Conservation (phyloP, 2,888 invertebrate species). For the Abrostola triplasia region DNA sequence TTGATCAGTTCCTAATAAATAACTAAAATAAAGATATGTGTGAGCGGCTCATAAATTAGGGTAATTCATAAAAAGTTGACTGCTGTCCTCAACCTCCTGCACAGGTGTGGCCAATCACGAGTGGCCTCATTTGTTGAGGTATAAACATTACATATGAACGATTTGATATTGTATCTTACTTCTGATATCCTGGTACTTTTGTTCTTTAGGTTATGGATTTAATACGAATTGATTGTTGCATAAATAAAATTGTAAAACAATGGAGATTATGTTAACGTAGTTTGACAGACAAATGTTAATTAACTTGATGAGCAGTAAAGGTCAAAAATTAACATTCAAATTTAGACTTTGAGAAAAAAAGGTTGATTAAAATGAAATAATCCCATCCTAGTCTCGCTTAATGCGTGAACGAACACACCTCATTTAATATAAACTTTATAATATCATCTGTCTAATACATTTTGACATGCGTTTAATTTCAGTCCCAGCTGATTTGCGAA, state of each 20-base stretch:
- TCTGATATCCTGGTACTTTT: constrained; percentile 24
- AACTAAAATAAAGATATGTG: constrained; percentile 54
- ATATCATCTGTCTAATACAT: constrained; percentile 61
- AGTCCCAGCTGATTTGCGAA: constrained; percentile 64
- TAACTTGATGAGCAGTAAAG: too few relatives aligned
- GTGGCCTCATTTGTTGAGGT: constrained; percentile 57
- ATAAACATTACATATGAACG: constrained; percentile 43
- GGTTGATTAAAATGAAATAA: too few relatives aligned
- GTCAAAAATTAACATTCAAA: too few relatives aligned
- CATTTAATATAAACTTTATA: constrained; percentile 47
- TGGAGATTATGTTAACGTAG: too few relatives aligned
- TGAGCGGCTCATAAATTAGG: constrained; percentile 59
- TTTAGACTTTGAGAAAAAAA: too few relatives aligned
- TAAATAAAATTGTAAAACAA: too few relatives aligned
- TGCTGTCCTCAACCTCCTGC: constrained; percentile 61
- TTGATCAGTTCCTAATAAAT: constrained; percentile 47
- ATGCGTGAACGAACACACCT: constrained; percentile 8
- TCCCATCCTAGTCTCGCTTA: neutral
- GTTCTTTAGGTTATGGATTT: neutral
- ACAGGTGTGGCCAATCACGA: constrained; percentile 71
- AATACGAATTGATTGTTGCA: too few relatives aligned
- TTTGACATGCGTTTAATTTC: constrained; percentile 68
- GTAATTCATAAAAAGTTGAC: constrained; percentile 63
- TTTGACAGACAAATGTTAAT: too few relatives aligned
- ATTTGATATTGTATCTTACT: constrained; percentile 44